Base-by-base conservation (phyloP, 2,888 invertebrate species). In the Coenonympha arcania region DNA sequence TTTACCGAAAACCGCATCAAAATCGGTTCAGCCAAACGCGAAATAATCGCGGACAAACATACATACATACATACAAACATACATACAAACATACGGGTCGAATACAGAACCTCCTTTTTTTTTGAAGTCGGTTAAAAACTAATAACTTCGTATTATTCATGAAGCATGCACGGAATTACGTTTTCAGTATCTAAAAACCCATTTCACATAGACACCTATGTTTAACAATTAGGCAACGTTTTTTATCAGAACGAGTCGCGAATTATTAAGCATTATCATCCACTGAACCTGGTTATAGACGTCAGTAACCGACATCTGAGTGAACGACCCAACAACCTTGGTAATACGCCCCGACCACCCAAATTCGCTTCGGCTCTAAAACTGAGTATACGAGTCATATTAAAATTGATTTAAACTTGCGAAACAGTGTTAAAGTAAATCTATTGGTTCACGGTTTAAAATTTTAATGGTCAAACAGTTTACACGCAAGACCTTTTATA, bases 241-340 rank as follows among this genome's bases (percentile, higher is more conserved):
- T 44, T 41, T 33, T 41, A 42, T 36, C 15, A 22, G 24, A 31
- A 26, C 28, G 36, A 39, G 44, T 22, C 36, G 30, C 37, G 24
- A 13, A 41, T 30, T 33, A 6, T 13, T 30, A n/a, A n/a, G n/a
- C 48, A 39, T 50, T 46, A 55, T 47, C 26, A 47, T 49, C 24
- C 42, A 50, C 42, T 47, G 49, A 46, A 52, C 52, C 55, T 50
- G 55, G 44, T 24, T 26, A 22, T 8, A 45, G 43, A 46, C 55
- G 55, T 50, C 55, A 55, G 34, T 43, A 52, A 43, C 52, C 52
- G 55, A 44, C 26, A 33, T 52, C 20, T 47, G 37, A 47, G 56
- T 58, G 57, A 56, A 54, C 50, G 55, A 58, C 54, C 56, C 39
- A 44, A 51, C 57, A 57, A 58, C 58, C 58, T 58, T 58, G 57